Conservation (phyloP, 2,113 vertebrate genomes). For the Carettochelys insculpta region DNA sequence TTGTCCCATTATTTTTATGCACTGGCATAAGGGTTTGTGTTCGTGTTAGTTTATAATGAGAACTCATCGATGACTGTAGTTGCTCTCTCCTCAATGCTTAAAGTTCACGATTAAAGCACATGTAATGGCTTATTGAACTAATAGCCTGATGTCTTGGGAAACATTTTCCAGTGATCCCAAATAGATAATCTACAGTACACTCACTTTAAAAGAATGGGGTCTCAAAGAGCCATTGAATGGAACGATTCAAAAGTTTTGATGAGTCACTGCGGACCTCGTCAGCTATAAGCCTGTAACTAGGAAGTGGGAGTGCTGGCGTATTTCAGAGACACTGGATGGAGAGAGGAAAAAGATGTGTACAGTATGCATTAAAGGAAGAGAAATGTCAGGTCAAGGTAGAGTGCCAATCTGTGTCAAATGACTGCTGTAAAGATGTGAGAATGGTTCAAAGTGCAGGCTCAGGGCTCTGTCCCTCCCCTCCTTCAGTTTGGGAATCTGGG, state of each 20-base stretch:
- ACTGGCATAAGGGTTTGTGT: background rate
- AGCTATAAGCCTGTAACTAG: background rate
- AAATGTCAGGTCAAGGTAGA: background rate
- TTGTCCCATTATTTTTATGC: background rate
- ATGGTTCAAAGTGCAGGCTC: background rate
- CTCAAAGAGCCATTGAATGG: background rate
- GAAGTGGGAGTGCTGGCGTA: background rate
- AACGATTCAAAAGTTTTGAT: background rate
- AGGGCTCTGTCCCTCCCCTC: fast-evolving
- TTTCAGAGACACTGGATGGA: background rate
- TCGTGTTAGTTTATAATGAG: background rate
- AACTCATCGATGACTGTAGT: background rate
- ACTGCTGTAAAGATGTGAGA: background rate
- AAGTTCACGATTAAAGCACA: background rate
- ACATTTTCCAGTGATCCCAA: background rate
- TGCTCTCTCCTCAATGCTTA: background rate
- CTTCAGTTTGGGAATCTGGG: background rate
- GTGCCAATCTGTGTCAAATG: background rate
- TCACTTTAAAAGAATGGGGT: background rate
- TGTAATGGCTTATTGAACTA: background rate
- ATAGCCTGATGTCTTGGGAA: background rate
- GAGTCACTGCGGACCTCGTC: background rate
- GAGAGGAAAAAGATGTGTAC: background rate
- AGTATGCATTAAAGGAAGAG: background rate
- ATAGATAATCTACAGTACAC: background rate